These are phyloP conservation scores for Leuctra nigra DNA, from an alignment of 2,888 invertebrate genomes.

Conservation along the genomic window DNA sequence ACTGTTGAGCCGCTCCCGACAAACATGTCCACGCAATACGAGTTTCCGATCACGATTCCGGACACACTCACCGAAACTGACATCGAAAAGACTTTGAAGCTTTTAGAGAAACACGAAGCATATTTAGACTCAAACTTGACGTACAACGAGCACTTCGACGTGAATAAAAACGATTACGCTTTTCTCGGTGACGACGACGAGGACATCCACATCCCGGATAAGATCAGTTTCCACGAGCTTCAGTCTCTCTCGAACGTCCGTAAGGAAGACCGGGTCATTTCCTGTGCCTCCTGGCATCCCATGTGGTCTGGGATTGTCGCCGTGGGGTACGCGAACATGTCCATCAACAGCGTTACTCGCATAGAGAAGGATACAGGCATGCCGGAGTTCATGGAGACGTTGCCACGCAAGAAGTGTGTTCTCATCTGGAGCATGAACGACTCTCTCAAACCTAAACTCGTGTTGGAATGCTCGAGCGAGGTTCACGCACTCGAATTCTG, in stretches of 20 bases:
- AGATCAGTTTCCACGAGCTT: conserved; percentile 34
- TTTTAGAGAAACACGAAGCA: conserved; percentile 32
- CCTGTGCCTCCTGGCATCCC: conserved; percentile 50
- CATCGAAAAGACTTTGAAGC: conserved; percentile 35
- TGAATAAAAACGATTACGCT: conserved; percentile 56
- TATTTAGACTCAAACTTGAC: conserved; percentile 32
- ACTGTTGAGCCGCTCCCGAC: conserved; percentile 59
- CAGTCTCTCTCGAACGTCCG: conserved; percentile 37
- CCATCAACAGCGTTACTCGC: not conserved
- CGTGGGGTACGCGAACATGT: conserved; percentile 53
- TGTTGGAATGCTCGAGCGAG: conserved; percentile 59
- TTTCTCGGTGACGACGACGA: conserved; percentile 42
- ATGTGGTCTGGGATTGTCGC: conserved; percentile 50
- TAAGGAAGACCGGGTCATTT: conserved; percentile 56
- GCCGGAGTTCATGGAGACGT: conserved; percentile 29
- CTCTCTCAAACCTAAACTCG: conserved; percentile 55
- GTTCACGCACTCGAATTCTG: conserved; percentile 60
- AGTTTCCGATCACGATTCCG: conserved; percentile 39
- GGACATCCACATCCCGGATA: conserved; percentile 32
- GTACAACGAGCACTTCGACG: conserved; percentile 42
- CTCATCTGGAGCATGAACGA: conserved; percentile 71
- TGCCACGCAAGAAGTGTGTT: conserved; percentile 52
- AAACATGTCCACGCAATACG: conserved; percentile 63
- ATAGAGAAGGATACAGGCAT: not conserved
- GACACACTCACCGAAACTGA: conserved; percentile 33